Percentiles rank a stretch among this genome's conserved stretches.
These are phyloP conservation scores for Drosophila ochracea DNA, from an alignment of 2,888 invertebrate genomes.

Conservation along the genomic window DNA sequence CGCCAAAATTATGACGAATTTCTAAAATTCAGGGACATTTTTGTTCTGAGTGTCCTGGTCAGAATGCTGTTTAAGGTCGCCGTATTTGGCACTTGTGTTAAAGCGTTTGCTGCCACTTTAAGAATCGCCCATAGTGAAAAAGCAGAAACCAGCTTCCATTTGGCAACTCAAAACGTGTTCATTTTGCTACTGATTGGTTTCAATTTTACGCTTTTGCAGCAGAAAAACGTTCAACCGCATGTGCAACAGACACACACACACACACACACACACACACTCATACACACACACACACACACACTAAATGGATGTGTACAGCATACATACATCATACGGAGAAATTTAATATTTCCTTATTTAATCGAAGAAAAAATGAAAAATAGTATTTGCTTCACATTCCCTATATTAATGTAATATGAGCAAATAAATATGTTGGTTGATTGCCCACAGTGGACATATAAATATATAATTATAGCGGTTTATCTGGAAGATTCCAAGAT, in stretches of 20 bases:
- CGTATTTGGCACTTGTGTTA: not conserved
- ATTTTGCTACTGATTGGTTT: not conserved
- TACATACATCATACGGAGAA: not conserved
- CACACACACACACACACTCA: conserved; percentile 20
- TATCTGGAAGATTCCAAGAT: not conserved
- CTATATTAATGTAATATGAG: not conserved
- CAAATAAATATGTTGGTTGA: not conserved
- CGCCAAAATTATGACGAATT: not conserved
- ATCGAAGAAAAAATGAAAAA: not conserved
- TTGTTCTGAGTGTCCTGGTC: not conserved
- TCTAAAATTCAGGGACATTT: not conserved
- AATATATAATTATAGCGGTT: not conserved
- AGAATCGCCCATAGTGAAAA: not conserved
- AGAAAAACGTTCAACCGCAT: not conserved
- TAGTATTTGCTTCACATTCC: not conserved
- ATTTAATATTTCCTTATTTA: not conserved
- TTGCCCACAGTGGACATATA: not conserved
- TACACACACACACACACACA: conserved; percentile 19
- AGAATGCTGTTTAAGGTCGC: not conserved
- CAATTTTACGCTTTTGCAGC: not conserved
- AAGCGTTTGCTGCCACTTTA: not conserved
- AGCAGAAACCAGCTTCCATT: not conserved
- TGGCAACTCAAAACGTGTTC: not conserved
- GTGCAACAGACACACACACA: conserved; percentile 14
- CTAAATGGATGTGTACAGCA: not conserved